Conservation (phyloP, 1,140 invertebrate species). For the Orussus abietinus region DNA sequence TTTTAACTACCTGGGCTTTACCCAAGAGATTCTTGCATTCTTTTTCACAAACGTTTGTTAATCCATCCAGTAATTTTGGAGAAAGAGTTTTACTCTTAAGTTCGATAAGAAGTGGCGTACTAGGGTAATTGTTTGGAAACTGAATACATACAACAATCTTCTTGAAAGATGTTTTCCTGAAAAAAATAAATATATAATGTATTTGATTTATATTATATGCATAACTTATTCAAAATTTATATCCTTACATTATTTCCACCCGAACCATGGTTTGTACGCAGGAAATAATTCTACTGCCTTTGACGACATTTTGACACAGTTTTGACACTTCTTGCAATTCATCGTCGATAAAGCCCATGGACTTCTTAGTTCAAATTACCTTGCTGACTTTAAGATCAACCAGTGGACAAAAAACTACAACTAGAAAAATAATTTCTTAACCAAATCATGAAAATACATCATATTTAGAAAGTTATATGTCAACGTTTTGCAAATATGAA, state of each 20-base stretch:
- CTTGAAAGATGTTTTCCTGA: conserved; percentile 60
- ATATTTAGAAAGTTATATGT: too few relatives aligned
- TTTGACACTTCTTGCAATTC: conserved; percentile 63
- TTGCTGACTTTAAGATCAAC: too few relatives aligned
- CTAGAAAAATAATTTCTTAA: too few relatives aligned
- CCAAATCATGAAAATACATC: too few relatives aligned
- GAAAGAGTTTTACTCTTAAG: conserved; percentile 70
- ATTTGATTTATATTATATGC: background rate
- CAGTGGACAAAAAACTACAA: too few relatives aligned
- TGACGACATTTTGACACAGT: conserved; percentile 60
- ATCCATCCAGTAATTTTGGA: conserved; percentile 59
- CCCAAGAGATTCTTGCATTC: conserved; percentile 62
- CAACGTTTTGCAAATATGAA: too few relatives aligned
- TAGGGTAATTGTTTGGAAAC: conserved; percentile 64
- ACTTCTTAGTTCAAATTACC: conserved; percentile 18
- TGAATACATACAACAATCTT: conserved; percentile 63
- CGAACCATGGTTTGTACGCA: conserved; percentile 64
- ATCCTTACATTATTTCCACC: conserved; percentile 62
- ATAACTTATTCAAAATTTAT: conserved; percentile 4
- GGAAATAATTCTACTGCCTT: conserved; percentile 62
- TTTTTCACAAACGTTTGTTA: conserved; percentile 64
- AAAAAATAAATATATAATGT: conserved; percentile 20
- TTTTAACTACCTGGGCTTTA: conserved; percentile 54
- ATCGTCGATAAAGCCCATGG: conserved; percentile 63
- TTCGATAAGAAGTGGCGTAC: conserved; percentile 60